phyloP scores from a whole-genome alignment of 2,113 vertebrate species.

The Trogon melanurus region DNA sequence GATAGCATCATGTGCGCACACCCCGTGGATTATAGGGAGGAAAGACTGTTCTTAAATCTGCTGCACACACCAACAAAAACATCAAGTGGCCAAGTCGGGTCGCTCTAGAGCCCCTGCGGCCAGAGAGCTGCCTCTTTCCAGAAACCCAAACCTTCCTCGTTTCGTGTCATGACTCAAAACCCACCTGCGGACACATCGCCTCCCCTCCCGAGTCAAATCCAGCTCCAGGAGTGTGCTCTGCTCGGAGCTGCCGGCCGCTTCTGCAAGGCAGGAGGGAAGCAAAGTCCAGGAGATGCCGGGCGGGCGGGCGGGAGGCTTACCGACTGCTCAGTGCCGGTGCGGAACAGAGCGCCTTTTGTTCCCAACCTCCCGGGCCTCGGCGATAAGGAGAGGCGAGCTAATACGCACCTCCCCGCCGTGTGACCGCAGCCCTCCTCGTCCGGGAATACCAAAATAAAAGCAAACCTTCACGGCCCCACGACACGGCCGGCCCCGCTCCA shows the following conservation, averaged over 20 bases:
- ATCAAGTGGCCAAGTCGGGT: neutral
- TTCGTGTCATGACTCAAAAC: neutral
- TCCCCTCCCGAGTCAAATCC: neutral
- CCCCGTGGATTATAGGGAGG: neutral
- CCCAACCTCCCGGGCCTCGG: neutral
- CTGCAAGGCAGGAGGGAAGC: neutral
- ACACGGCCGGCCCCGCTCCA: neutral
- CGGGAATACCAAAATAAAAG: neutral
- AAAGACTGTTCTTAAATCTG: fast-evolving
- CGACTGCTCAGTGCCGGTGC: neutral
- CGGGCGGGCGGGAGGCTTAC: neutral
- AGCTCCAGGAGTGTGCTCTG: neutral
- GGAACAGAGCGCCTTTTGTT: conserved; percentile 71
- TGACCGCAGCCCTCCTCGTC: neutral
- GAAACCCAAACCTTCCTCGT: neutral
- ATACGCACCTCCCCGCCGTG: neutral
- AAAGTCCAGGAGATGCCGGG: conserved; percentile 54
- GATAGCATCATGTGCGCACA: neutral
- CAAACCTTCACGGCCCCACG: neutral
- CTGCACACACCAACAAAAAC: neutral
- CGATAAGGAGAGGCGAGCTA: conserved; percentile 40
- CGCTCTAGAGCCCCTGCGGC: neutral
- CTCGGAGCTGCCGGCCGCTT: neutral
- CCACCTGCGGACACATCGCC: conserved; percentile 29
- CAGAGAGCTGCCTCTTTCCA: neutral